phyloP scores from a whole-genome alignment of 2,797 vertebrate species.

The Rallus crepitans region DNA sequence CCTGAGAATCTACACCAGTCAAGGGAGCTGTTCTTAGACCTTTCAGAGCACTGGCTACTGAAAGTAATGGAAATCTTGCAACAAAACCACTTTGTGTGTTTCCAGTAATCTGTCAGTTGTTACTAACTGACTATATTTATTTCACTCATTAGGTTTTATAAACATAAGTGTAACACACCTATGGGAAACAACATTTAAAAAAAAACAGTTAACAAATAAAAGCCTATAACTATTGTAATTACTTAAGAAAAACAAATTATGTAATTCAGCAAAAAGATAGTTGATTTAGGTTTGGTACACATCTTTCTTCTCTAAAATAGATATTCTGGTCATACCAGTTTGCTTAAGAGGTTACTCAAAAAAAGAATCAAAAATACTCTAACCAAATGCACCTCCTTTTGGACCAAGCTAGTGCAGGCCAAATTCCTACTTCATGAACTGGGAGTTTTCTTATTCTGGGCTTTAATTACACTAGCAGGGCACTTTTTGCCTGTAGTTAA shows the following conservation, averaged over 20 bases:
- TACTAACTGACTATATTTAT: neutral
- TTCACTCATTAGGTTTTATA: neutral
- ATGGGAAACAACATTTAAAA: neutral
- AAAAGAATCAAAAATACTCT: neutral
- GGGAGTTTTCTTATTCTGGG: neutral
- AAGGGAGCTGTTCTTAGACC: neutral
- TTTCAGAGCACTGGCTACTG: neutral
- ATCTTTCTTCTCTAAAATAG: constrained; percentile 9
- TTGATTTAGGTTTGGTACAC: neutral
- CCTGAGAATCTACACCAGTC: neutral
- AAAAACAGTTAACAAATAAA: neutral
- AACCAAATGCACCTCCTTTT: neutral
- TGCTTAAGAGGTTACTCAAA: neutral
- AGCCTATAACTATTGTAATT: neutral
- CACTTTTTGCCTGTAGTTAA: neutral
- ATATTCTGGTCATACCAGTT: neutral
- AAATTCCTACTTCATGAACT: neutral
- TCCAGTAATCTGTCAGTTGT: constrained; percentile 12
- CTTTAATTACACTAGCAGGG: neutral
- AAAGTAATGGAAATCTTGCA: neutral
- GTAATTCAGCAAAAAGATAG: neutral
- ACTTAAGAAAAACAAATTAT: constrained; percentile 4
- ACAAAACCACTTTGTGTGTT: neutral
- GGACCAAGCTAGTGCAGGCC: neutral
- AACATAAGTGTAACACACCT: neutral